Conservation (phyloP, 2,113 vertebrate species). For the Strix uralensis region DNA sequence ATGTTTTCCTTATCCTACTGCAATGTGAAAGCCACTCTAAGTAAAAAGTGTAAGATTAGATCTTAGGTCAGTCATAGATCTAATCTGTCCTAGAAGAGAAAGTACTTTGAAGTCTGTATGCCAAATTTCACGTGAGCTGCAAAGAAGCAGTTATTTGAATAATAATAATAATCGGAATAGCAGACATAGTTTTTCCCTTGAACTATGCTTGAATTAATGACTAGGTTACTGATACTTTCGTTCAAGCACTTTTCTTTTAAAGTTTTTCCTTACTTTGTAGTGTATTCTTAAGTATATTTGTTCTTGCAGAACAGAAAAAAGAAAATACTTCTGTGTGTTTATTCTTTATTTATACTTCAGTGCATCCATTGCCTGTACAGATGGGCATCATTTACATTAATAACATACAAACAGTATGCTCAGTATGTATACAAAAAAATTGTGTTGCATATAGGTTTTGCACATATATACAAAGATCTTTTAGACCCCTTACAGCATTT, state of each 20-base stretch:
- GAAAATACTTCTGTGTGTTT: not conserved
- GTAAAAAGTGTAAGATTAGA: slow-evolving; percentile 11
- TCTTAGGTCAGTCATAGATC: not conserved
- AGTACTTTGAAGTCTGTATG: not conserved
- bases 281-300: not conserved
- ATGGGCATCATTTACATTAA: not conserved
- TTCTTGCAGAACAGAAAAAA: not conserved
- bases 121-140: not conserved
- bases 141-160: not conserved
- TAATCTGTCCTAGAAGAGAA: not conserved
- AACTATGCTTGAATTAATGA: not conserved
- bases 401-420: not conserved
- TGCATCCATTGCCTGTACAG: not conserved
- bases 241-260: not conserved
- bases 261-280: not conserved
- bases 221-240: not conserved
- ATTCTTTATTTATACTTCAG: not conserved
- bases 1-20: slow-evolving; percentile 32
- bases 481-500: not conserved
- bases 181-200: not conserved
- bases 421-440: not conserved
- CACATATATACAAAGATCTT: not conserved
- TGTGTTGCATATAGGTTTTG: not conserved
- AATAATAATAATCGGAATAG: not conserved
- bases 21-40: not conserved